A percentile compares a stretch with the other conserved stretches of the same genome.
phyloP scores from a whole-genome alignment of 2,113 vertebrate genomes.

The Cisticola juncidis region DNA sequence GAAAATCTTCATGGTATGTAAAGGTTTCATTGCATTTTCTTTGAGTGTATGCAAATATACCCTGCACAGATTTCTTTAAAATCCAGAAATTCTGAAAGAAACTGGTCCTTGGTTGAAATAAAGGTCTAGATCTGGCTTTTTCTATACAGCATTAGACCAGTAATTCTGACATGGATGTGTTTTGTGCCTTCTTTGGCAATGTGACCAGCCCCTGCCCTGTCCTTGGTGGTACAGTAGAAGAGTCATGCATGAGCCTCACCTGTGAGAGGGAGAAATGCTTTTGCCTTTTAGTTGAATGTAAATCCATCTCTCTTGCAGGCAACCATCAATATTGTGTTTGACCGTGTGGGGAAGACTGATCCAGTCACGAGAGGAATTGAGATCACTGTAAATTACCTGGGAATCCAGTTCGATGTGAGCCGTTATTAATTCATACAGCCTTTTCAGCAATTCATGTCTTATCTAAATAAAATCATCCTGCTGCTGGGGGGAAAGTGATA shows the following conservation, averaged over 20 bases:
- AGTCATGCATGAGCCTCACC: rapidly evolving
- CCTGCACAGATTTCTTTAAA: background rate
- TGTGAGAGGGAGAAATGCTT: background rate
- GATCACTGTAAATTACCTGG: conserved; percentile 98
- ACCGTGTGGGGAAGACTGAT: conserved; percentile 96
- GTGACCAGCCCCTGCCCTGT: background rate
- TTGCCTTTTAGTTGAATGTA: background rate
- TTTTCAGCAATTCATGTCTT: background rate
- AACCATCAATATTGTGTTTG: conserved; percentile 98
- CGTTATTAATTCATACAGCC: background rate
- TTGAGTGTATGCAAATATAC: background rate
- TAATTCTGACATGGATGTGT: background rate
- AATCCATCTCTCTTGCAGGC: conserved; percentile 76
- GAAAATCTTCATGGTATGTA: conserved; percentile 98
- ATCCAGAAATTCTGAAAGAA: background rate
- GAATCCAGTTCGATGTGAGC: conserved; percentile 97
- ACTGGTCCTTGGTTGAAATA: background rate
- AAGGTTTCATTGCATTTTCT: background rate
- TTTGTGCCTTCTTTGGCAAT: background rate
- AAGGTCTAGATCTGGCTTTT: background rate
- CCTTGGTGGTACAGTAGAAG: background rate
- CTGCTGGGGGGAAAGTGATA: background rate
- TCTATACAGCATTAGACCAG: background rate
- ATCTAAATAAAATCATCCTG: background rate
- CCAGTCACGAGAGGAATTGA: conserved; percentile 98